These are phyloP conservation scores for Rhagoletis pomonella DNA, from an alignment of 1,140 invertebrate species.

Conservation along the genomic window DNA sequence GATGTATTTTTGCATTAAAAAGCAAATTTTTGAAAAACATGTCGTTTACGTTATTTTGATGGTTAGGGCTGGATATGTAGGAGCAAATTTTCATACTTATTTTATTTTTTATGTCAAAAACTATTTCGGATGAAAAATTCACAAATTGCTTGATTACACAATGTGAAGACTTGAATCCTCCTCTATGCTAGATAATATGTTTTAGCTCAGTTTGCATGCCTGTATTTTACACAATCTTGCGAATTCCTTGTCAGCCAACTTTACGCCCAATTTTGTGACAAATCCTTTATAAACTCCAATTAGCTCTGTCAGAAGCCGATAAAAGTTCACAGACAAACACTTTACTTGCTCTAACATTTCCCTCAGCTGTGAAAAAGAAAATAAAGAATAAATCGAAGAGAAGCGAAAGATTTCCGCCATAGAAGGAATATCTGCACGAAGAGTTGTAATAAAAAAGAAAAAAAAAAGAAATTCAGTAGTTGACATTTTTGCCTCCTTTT, in stretches of 20 bases:
- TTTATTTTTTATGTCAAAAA: too few relatives aligned
- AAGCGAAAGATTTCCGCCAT: neutral
- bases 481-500: neutral
- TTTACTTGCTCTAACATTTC: neutral
- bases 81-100: too few relatives aligned
- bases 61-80: too few relatives aligned
- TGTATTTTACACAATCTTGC: neutral
- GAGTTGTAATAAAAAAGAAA: neutral
- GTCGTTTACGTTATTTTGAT: too few relatives aligned
- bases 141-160: too few relatives aligned
- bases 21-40: too few relatives aligned
- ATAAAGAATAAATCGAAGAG: neutral
- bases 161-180: too few relatives aligned
- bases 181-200: too few relatives aligned
- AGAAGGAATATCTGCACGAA: neutral
- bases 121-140: too few relatives aligned
- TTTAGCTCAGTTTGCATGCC: too few relatives aligned
- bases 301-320: neutral
- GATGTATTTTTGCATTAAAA: too few relatives aligned
- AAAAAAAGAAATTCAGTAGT: neutral
- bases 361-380: neutral
- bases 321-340: neutral
- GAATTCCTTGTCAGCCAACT: neutral
- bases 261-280: neutral
- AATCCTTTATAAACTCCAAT: neutral